Conservation (phyloP, 2,113 vertebrate species). For the Pedionomus torquatus region DNA sequence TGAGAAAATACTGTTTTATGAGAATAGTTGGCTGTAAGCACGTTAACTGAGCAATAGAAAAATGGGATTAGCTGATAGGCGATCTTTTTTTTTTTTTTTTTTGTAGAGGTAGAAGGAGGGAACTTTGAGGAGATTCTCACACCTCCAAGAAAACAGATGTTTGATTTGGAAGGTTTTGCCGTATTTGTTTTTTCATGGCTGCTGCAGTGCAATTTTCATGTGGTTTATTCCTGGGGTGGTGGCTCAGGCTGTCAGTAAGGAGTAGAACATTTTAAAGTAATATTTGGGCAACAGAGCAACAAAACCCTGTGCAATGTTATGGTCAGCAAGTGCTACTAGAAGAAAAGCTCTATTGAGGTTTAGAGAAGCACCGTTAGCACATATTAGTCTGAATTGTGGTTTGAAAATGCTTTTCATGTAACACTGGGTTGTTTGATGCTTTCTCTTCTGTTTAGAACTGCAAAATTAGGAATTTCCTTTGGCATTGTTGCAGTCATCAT, state of each 20-base stretch:
- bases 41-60: not conserved
- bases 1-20: not conserved
- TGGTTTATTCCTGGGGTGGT: not conserved
- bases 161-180: not conserved
- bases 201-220: not conserved
- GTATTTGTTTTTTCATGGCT: not conserved
- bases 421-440: not conserved
- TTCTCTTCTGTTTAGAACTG: constrained; percentile 69
- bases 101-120: not conserved
- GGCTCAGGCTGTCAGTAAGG: not conserved
- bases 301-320: not conserved
- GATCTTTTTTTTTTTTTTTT: not conserved
- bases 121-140: not conserved
- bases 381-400: not conserved
- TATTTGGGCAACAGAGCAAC: not conserved
- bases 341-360: not conserved
- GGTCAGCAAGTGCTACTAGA: not conserved
- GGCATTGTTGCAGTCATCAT: constrained; percentile 82
- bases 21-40: not conserved
- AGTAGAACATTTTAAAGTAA: not conserved
- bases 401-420: not conserved
- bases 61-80: not conserved
- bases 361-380: not conserved
- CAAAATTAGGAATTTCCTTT: constrained; percentile 80
- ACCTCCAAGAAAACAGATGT: not conserved